Percentiles rank a stretch among this genome's conserved stretches.
Conservation (phyloP, 1,140 invertebrate genomes). For the Chionoecetes opilio region DNA sequence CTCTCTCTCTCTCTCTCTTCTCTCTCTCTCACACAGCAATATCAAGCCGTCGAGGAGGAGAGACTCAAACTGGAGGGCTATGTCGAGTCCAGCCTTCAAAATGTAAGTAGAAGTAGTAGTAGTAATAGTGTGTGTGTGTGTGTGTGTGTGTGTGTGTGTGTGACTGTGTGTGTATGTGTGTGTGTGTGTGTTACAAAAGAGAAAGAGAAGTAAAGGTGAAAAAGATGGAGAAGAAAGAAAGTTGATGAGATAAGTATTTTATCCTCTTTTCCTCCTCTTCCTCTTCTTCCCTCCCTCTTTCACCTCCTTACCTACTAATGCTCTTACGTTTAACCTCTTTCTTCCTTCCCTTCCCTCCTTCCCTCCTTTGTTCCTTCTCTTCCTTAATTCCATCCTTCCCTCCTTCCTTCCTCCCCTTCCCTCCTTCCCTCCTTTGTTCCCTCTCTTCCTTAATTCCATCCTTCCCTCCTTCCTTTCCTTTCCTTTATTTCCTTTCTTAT, state of each 20-base stretch:
- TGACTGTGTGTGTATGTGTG: too few species aligned
- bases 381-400: too few species aligned
- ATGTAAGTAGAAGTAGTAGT: conserved; percentile 68
- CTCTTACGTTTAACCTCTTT: background rate
- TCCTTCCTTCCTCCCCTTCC: too few species aligned
- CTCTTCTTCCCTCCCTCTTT: background rate
- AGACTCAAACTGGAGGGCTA: conserved; percentile 64
- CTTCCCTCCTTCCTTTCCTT: too few species aligned
- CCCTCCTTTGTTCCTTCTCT: background rate
- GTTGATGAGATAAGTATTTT: background rate
- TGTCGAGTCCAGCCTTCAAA: conserved; percentile 66
- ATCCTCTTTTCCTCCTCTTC: background rate
- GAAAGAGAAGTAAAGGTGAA: background rate
- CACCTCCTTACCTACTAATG: background rate
- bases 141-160: background rate
- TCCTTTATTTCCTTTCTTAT: too few species aligned
- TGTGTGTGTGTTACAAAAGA: background rate
- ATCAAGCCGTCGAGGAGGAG: conserved; percentile 72
- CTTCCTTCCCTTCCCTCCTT: background rate
- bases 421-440: too few species aligned
- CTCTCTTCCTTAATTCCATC: too few species aligned
- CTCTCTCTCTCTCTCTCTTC: conserved; percentile 32
- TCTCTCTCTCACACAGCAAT: conserved; percentile 61
- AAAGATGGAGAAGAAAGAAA: background rate
- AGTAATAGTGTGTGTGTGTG: background rate